phyloP scores from a whole-genome alignment of 2,797 vertebrate species.

The Columba guinea region DNA sequence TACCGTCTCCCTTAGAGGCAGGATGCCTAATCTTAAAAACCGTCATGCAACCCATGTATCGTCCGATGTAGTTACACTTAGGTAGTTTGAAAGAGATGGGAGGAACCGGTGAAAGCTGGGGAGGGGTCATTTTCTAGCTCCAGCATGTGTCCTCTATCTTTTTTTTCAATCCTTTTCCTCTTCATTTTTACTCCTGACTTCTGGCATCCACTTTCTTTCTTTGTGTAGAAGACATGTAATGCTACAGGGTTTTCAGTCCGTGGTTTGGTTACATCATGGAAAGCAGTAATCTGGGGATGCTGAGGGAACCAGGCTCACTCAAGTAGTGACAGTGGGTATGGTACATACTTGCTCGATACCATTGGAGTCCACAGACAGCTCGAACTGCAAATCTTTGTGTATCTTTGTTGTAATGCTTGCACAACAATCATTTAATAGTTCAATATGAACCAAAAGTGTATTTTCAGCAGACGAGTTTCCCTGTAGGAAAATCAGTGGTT shows the following conservation, averaged over 20 bases:
- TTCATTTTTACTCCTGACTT: not conserved
- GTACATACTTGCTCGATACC: not conserved
- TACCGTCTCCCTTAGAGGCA: not conserved
- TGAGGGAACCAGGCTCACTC: not conserved
- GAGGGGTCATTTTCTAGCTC: not conserved
- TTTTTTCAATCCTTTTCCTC: not conserved
- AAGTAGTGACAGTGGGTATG: rapidly evolving
- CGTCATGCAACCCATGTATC: rapidly evolving
- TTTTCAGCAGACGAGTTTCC: constrained; percentile 73
- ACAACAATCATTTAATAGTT: constrained; percentile 22
- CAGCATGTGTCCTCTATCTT: not conserved
- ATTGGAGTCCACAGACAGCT: not conserved
- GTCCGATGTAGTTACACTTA: not conserved
- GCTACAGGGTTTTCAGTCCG: not conserved
- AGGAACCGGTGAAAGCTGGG: not conserved
- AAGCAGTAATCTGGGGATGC: not conserved
- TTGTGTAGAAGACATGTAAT: not conserved
- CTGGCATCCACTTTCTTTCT: not conserved
- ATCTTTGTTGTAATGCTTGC: constrained; percentile 46
- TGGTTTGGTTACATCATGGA: not conserved
- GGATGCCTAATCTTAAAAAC: not conserved
- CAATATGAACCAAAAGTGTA: constrained; percentile 65
- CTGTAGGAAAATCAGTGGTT: constrained; percentile 78
- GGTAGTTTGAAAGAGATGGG: not conserved
- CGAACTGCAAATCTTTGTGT: not conserved